A percentile compares a stretch with the other conserved stretches of the same genome.
phyloP scores from a whole-genome alignment of 2,888 invertebrate species.

The Cepaea hortensis region DNA sequence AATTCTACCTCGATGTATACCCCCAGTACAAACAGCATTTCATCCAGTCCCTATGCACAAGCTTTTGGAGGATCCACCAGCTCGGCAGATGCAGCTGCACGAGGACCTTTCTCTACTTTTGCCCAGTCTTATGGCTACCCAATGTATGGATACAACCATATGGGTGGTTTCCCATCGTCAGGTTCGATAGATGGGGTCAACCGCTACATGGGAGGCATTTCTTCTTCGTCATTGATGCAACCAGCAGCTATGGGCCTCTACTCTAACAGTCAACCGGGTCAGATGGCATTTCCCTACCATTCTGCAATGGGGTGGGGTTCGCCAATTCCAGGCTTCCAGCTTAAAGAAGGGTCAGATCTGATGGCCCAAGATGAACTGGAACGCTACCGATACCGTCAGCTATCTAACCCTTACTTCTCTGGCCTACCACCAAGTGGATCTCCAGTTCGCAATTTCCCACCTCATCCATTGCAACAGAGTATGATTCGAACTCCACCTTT shows the following conservation, averaged over 20 bases:
- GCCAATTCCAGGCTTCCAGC: slow-evolving; percentile 45
- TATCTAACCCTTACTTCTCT: slow-evolving; percentile 45
- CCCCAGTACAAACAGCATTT: slow-evolving; percentile 44
- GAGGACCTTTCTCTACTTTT: slow-evolving; percentile 45
- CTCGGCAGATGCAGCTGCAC: slow-evolving; percentile 30
- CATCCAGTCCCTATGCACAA: slow-evolving; percentile 49
- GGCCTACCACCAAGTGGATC: slow-evolving; percentile 46
- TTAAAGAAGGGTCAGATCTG: slow-evolving; percentile 42
- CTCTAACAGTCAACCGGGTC: slow-evolving; percentile 46
- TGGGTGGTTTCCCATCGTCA: slow-evolving; percentile 44
- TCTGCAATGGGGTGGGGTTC: slow-evolving; percentile 47
- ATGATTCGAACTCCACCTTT: slow-evolving; percentile 44
- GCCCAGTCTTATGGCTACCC: slow-evolving; percentile 48
- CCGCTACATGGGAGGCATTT: slow-evolving; percentile 48
- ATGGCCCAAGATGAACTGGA: slow-evolving; percentile 50
- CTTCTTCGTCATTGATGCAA: slow-evolving; percentile 44
- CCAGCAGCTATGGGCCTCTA: slow-evolving; percentile 49
- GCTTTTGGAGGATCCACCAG: slow-evolving; percentile 45
- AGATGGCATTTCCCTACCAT: slow-evolving; percentile 48
- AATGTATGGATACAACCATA: slow-evolving; percentile 49
- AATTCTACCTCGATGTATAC: slow-evolving; percentile 46
- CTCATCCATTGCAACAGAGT: slow-evolving; percentile 44
- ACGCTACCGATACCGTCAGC: slow-evolving; percentile 45
- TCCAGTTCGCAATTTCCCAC: slow-evolving; percentile 39
- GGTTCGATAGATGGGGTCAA: slow-evolving; percentile 45